Evolutionary conservation across 2,888 invertebrate genomes (phyloP).

Genomic region (Hydroisotoma schaefferi): DNA sequence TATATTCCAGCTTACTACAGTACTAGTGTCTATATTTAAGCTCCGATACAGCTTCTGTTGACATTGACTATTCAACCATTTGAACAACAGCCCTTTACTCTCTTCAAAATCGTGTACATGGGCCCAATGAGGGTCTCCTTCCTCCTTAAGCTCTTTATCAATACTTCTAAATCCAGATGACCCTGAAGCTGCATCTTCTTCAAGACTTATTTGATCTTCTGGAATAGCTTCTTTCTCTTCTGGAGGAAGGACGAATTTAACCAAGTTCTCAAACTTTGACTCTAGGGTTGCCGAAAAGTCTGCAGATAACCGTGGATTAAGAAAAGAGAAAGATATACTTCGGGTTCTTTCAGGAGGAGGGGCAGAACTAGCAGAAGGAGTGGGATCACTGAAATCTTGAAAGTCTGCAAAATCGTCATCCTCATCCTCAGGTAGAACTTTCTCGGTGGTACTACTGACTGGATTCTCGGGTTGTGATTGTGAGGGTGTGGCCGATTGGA

Average conservation of each 20-base stretch:
- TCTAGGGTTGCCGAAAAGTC: conserved; percentile 1
- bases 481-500: no score
- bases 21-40: conserved; percentile 41
- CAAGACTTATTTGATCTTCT: conserved; percentile 5
- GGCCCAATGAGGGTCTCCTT: conserved; percentile 28
- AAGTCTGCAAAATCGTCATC: conserved; percentile 38
- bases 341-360: not conserved
- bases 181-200: no score
- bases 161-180: conserved; percentile 17
- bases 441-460: not conserved
- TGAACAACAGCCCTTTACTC: conserved; percentile 41
- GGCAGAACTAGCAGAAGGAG: not conserved
- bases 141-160: conserved; percentile 29
- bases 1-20: conserved; percentile 33
- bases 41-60: conserved; percentile 38
- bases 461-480: not conserved
- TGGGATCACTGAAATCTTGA: not conserved
- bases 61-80: conserved; percentile 39
- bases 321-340: not conserved
- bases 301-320: conserved; percentile 3
- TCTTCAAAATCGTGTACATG: conserved; percentile 45
- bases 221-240: no score
- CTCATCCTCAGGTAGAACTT: not conserved
- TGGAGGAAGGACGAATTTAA: conserved; percentile 35
- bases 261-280: conserved; percentile 24